Evolutionary conservation across 2,888 invertebrate genomes (phyloP).

Genomic region (Norana najaformis): DNA sequence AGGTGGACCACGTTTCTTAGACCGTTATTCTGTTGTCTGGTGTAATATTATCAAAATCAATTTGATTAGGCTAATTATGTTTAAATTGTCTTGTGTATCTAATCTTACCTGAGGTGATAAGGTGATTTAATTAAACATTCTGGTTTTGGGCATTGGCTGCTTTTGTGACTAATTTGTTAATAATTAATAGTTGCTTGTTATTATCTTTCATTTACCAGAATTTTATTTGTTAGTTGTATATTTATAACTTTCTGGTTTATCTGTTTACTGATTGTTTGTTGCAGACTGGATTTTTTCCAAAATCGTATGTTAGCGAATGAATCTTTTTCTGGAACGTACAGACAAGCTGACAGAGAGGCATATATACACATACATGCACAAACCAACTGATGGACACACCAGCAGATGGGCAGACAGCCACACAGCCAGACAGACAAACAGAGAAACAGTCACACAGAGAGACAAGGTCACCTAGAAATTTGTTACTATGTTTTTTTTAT

Average conservation of each 20-base stretch:
- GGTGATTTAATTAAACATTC: too few species aligned
- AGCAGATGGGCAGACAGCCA: background rate
- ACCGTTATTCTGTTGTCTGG: too few species aligned
- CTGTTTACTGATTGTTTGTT: background rate
- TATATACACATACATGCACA: too few species aligned
- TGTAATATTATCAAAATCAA: too few species aligned
- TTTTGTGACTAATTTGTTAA: background rate
- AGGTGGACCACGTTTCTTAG: too few species aligned
- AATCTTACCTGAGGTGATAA: too few species aligned
- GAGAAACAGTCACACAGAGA: background rate
- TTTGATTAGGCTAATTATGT: too few species aligned
- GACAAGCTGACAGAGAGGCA: background rate
- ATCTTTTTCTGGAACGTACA: background rate
- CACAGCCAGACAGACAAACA: background rate
- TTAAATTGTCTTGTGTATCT: too few species aligned
- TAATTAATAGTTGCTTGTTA: background rate
- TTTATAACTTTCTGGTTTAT: background rate
- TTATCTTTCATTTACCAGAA: background rate
- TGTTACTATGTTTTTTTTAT: background rate
- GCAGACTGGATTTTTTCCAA: slow-evolving; percentile 23
- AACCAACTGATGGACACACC: too few species aligned
- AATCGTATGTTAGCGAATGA: slow-evolving; percentile 10
- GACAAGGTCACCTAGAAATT: background rate
- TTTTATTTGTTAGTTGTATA: background rate
- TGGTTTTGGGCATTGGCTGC: background rate